Evolutionary conservation across 2,797 vertebrate species (phyloP), one percentile per base, ranked within the genome.

Genomic region (Pelochelys cantorii): DNA sequence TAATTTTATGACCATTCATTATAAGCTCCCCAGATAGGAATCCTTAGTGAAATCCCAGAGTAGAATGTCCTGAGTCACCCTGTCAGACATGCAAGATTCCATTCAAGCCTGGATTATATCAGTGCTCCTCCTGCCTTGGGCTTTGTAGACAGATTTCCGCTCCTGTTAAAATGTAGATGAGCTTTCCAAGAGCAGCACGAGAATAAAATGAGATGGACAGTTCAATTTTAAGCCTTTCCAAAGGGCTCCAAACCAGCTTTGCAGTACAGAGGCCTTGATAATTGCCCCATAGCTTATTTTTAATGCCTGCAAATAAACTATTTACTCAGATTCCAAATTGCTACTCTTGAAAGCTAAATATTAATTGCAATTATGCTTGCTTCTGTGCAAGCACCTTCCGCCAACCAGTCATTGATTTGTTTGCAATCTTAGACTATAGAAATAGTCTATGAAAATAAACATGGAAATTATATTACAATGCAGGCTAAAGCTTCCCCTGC

Each of bases 371-470:
- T 95, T 90, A 97, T 94, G 4, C 83, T 95, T 94, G 86, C 57
- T 95, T 81, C 74, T 91, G 34, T 77, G 94, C 87, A 89, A 91
- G 42, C 60, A 85, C 88, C 86, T 91, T 89, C 57, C 12, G 91
- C n/a, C 78, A 83, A 42, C 85, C 90, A 92, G 53, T 95, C 95
- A 86, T 55, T 93, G 94, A 88, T 93, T 94, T 96, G 94, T 95
- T 97, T 95, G 93, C 94, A 84, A 29, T 88, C 85, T 94, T 55
- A 78, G 27, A 48, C 85, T 91, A 86, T 88, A 95, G 95, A 96
- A 91, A 62, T 62, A 95, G 68, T 92, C 93, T 65, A 95, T 91
- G 92, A 90, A 88, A 95, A 94, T 86, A 90, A 95, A 97, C 94
- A 83, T 27, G 7, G 54, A 87, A 83, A 94, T 89, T 22, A 37